These are phyloP conservation scores for Indri indri DNA, from an alignment of 2,113 vertebrate genomes.

Conservation along the genomic window DNA sequence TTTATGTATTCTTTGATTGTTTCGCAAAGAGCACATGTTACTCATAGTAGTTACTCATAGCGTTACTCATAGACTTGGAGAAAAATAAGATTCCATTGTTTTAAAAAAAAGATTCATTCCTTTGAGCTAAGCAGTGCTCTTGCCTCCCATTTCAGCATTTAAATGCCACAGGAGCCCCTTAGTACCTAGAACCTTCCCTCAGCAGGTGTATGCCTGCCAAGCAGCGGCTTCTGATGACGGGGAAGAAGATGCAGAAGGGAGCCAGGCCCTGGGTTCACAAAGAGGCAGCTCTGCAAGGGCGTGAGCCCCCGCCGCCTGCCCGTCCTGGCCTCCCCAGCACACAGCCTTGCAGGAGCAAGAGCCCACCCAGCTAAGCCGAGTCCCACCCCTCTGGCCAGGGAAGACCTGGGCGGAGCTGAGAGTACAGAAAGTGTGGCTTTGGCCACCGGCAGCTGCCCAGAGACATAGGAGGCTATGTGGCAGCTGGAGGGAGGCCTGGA, in stretches of 20 bases:
- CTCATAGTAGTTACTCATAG: neutral
- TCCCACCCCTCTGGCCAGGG: neutral
- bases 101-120: neutral
- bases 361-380: neutral
- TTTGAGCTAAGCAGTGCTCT: neutral
- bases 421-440: neutral
- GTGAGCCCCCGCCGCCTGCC: too few species aligned
- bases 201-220: neutral
- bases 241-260: neutral
- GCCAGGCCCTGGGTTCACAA: neutral
- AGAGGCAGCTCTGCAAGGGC: neutral
- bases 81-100: neutral
- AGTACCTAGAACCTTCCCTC: neutral
- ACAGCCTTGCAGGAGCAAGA: neutral
- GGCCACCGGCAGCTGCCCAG: neutral
- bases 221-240: neutral
- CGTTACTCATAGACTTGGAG: neutral
- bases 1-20: neutral
- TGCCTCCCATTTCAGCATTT: neutral
- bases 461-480: neutral
- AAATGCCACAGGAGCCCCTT: neutral
- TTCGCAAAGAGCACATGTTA: slow-evolving; percentile 7
- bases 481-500: neutral
- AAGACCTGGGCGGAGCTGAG: neutral
- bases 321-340: neutral